Evolutionary conservation across 2,113 vertebrate genomes (phyloP), one percentile per base, ranked within the genome.

Genomic region (Neolamprologus falcicula): DNA sequence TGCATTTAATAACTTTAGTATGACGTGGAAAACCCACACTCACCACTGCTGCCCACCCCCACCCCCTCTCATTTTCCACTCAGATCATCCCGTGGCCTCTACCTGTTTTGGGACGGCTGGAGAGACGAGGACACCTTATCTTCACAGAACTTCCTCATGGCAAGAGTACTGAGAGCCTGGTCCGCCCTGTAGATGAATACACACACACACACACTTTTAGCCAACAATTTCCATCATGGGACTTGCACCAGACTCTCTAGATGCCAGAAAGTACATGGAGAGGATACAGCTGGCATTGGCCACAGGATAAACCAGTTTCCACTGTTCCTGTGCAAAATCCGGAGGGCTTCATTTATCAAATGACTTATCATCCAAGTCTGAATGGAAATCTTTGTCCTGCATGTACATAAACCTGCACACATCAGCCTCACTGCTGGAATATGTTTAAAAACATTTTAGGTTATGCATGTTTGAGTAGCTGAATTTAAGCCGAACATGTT

Each of bases 141-240:
- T 96, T 98, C 98, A 54, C 98, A 98, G 95, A 98, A 98, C 94
- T 98, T 98, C 90, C 97, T 96, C 98, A 98, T 98, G 91, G 98
- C 97, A 7, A 98, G 96, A 21, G 98, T 98, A 90, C 97, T 97
- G 92, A 98, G 97, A 5, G 97, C 98, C 95, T 98, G 98, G 95
- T 98, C 98, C 17, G 97, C 98, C 92, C 98, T 98, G 94, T 68
- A 84, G 26, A 80, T 16, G 73, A 53, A 92, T 31, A 82, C 35
- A 86, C 52, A 88, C 45, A 87, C 33, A 55, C 4, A 2, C 21
- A 13, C 21, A 7, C 59, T 66, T 73, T 86, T 9, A 91, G 73
- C 73, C 83, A 92, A 89, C 54, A 52, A n/a, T 93, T 94, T 94
- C 89, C 92, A 93, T 90, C 83, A 89, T 82, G 90, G 84, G 86